Evolutionary conservation across 2,888 invertebrate genomes (phyloP), one percentile per base, ranked within the genome.

Genomic region (Ennomos quercinarius): DNA sequence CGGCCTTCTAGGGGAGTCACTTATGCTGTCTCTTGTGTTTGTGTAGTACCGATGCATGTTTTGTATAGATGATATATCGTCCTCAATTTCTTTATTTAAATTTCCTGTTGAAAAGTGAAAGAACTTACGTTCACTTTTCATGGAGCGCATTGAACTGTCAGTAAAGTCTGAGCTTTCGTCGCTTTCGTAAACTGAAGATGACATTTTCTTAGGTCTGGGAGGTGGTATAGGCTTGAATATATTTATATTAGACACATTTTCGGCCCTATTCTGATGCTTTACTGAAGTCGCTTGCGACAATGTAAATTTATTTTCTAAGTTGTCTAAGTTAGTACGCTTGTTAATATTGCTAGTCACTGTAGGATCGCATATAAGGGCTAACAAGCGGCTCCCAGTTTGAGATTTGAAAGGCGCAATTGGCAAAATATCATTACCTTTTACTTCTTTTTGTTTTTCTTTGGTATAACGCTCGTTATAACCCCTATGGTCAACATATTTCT

Each of bases 401-500:
- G 92, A 92, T 77, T 91, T 92, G 68, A 92, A 87, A n/a, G 89
- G 86, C 48, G 81, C 75, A 43, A 79, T 74, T 11, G 82, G 77
- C 35, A 80, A 61, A 50, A 70, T 70, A 37, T 77, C 66, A 1
- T 43, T 35, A 11, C 70, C 67, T 42, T 67, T 67, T 61, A 69
- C 68, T 43, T 71, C 63, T 38, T 66, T 66, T 46, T 68, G 68
- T 36, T 64, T 73, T 36, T 74, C 66, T 50, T 76, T 76, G 49
- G 67, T 71, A 49, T 67, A 72, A 36, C 73, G 72, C 69, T 94
- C 94, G 68, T 93, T 93, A 72, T 71, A 68, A 9, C 94, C 94
- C 64, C 94, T 93, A 42, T 95, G 91, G 70, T 95, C 94, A n/a
- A 95, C 80, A 80, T 94, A 95, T 76, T 95, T 96, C 67, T 92